Evolutionary conservation across 2,797 vertebrate genomes (phyloP).

Genomic region (Oreonectes daqikongensis): DNA sequence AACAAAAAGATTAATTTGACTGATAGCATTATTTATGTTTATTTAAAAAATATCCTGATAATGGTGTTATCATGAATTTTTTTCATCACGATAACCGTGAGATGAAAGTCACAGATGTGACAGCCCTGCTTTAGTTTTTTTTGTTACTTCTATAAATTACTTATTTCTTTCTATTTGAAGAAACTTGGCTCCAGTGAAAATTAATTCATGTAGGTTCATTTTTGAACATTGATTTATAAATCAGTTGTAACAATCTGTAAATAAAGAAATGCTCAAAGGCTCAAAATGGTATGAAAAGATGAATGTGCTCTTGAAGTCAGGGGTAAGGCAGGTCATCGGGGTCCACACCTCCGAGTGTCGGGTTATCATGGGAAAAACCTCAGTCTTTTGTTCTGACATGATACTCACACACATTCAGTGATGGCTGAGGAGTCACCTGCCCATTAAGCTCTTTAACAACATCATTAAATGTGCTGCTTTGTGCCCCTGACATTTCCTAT

Average conservation of each 20-base stretch:
- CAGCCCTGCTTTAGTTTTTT: background rate
- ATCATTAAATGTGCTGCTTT: slow-evolving; percentile 38
- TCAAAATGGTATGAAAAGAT: slow-evolving; percentile 21
- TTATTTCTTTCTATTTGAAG: background rate
- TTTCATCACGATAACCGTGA: too few species aligned
- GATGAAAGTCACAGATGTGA: too few species aligned
- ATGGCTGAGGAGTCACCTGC: slow-evolving; percentile 45
- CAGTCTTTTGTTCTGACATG: slow-evolving; percentile 51
- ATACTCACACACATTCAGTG: slow-evolving; percentile 45
- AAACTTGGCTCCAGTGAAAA: background rate
- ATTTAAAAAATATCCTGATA: too few species aligned
- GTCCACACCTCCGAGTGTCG: slow-evolving; percentile 48
- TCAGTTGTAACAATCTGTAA: background rate
- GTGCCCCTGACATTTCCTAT: slow-evolving; percentile 30
- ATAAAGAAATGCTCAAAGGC: background rate
- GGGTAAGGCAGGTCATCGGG: slow-evolving; percentile 41
- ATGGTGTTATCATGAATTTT: too few species aligned
- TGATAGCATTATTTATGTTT: too few species aligned
- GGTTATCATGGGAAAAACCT: slow-evolving; percentile 58
- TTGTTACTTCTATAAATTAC: too few species aligned
- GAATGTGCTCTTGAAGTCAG: slow-evolving; percentile 35
- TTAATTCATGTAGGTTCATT: background rate
- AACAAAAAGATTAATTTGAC: too few species aligned
- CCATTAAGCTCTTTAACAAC: slow-evolving; percentile 48
- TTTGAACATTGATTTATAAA: background rate